phyloP scores from a whole-genome alignment of 2,113 vertebrate species.

The Dendrocopos noguchii region DNA sequence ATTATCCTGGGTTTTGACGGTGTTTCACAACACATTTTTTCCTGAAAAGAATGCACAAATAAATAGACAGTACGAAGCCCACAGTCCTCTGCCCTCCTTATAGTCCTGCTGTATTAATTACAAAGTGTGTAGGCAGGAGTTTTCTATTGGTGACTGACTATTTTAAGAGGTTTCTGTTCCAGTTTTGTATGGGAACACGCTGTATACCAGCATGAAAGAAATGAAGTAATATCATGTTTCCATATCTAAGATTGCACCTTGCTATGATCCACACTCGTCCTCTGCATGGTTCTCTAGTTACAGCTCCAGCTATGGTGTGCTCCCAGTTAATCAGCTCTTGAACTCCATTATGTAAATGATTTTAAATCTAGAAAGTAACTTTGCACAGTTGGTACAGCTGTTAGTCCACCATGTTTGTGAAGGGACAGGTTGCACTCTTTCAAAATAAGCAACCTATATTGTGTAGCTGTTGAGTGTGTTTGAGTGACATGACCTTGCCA shows the following conservation, averaged over 20 bases:
- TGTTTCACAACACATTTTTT: not conserved
- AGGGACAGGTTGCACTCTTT: not conserved
- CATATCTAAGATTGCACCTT: not conserved
- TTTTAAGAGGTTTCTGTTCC: not conserved
- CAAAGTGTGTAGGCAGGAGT: not conserved
- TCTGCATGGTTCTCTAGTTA: not conserved
- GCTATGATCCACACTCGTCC: not conserved
- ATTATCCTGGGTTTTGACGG: not conserved
- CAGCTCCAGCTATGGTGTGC: not conserved
- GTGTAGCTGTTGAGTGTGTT: not conserved
- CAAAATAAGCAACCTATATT: not conserved
- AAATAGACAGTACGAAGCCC: not conserved
- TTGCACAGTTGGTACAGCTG: not conserved
- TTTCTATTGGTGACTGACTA: not conserved
- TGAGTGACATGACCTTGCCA: not conserved
- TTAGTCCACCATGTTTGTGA: not conserved
- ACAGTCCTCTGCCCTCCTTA: not conserved
- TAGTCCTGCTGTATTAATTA: not conserved
- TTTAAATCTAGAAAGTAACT: not conserved
- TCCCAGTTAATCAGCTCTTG: not conserved
- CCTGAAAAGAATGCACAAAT: not conserved
- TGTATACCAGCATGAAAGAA: not conserved
- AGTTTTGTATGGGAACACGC: not conserved
- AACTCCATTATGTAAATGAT: not conserved
- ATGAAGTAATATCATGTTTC: not conserved